A percentile compares a stretch with the other conserved stretches of the same genome.
phyloP scores from a whole-genome alignment of 2,888 invertebrate species.

The Adela reaumurella region DNA sequence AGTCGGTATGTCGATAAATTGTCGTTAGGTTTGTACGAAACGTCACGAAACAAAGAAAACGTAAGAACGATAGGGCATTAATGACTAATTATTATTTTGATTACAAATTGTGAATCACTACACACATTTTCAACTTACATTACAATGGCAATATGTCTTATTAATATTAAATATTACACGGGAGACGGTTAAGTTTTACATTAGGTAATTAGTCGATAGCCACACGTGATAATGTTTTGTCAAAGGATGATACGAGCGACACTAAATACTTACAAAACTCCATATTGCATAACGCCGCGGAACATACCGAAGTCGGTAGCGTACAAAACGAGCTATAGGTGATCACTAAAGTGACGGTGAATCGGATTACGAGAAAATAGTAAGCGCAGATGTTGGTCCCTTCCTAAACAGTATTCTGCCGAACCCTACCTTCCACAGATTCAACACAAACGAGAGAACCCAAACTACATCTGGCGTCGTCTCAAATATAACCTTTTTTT shows the following conservation, averaged over 20 bases:
- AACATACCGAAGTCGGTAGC: neutral
- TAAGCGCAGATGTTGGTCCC: slow-evolving; percentile 43
- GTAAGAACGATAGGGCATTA: neutral
- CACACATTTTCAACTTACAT: neutral
- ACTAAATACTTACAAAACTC: too few relatives aligned
- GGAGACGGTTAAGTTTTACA: too few relatives aligned
- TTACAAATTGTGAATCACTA: neutral
- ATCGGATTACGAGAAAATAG: neutral
- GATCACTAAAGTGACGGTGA: too few relatives aligned
- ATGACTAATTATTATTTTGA: too few relatives aligned
- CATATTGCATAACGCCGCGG: too few relatives aligned
- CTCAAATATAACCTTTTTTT: slow-evolving; percentile 41
- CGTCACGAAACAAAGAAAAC: neutral
- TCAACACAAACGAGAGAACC: slow-evolving; percentile 22
- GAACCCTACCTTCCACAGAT: slow-evolving; percentile 26
- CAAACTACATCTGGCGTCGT: slow-evolving; percentile 47
- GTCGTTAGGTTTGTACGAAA: neutral
- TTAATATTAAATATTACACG: too few relatives aligned
- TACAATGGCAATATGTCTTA: neutral
- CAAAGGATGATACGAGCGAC: too few relatives aligned
- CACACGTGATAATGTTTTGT: too few relatives aligned
- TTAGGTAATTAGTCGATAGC: too few relatives aligned
- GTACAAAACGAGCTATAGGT: neutral
- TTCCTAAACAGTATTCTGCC: slow-evolving; percentile 36
- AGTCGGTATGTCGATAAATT: neutral